These are phyloP conservation scores for Sycobia sp. DNA, from an alignment of 1,140 invertebrate genomes.

Conservation along the genomic window DNA sequence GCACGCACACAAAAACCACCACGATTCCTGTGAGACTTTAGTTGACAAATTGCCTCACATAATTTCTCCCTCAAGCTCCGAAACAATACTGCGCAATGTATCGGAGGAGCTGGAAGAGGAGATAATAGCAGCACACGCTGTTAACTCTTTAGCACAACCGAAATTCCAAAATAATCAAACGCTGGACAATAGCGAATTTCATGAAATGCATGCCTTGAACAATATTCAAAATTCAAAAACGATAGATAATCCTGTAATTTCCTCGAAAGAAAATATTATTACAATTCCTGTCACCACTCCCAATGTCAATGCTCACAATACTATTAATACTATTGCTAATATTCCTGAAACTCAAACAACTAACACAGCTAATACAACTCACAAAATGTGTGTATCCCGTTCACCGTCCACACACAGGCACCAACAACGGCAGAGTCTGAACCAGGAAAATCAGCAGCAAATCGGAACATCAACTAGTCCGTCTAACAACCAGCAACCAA, in stretches of 20 bases:
- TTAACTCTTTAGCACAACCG: background rate
- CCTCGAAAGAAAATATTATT: background rate
- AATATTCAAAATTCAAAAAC: background rate
- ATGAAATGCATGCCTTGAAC: constrained; percentile 9
- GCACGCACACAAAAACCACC: constrained; percentile 5
- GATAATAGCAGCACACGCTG: background rate
- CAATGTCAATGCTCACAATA: background rate
- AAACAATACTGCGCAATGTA: background rate
- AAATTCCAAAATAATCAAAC: background rate
- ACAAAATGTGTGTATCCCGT: constrained; percentile 59
- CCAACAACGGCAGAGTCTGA: constrained; percentile 6
- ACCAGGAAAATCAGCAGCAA: background rate
- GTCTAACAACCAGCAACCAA: constrained; percentile 38
- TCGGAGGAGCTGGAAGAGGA: background rate
- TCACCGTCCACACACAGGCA: constrained; percentile 54
- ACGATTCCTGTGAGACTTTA: constrained; percentile 12
- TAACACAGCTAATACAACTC: constrained; percentile 58
- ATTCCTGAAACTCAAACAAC: constrained; percentile 41
- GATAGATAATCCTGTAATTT: background rate
- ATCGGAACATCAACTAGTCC: constrained; percentile 38
- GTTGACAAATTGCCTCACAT: background rate
- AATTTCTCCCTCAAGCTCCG: background rate
- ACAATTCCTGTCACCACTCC: background rate
- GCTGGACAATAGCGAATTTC: background rate
- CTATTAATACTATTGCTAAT: constrained; percentile 11